Conservation (phyloP, 2,797 vertebrate genomes). For the Bovichtus diacanthus region DNA sequence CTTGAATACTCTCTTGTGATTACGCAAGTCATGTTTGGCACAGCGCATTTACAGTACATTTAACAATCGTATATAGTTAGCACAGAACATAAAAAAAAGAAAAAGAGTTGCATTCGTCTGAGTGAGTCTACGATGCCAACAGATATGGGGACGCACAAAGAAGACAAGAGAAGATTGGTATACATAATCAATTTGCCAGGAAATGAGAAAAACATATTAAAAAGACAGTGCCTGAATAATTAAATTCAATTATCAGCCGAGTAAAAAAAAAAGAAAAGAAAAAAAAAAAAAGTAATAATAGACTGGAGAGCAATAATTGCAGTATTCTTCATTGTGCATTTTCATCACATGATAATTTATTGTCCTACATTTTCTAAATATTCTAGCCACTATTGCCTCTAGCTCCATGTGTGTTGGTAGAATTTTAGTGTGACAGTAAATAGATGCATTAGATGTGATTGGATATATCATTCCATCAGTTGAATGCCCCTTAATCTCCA, state of each 20-base stretch:
- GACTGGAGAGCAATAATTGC: conserved; percentile 78
- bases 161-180: conserved; percentile 62
- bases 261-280: conserved; percentile 59
- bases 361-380: conserved; percentile 64
- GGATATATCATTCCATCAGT: conserved; percentile 72
- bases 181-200: conserved; percentile 78
- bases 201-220: conserved; percentile 83
- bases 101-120: neutral
- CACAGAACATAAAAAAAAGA: neutral
- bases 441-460: conserved; percentile 75
- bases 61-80: neutral
- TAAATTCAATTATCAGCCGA: conserved; percentile 83
- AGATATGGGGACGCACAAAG: conserved; percentile 60
- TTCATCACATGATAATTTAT: conserved; percentile 72
- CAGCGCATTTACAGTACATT: neutral
- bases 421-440: conserved; percentile 69
- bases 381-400: conserved; percentile 59
- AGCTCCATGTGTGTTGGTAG: conserved; percentile 49
- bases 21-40: neutral
- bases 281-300: conserved; percentile 74
- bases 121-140: conserved; percentile 31
- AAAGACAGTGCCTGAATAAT: conserved; percentile 82
- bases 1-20: neutral
- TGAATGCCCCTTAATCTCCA: conserved; percentile 57
- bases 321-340: conserved; percentile 67